These are phyloP conservation scores for Prochilodus magdalenae DNA, from an alignment of 2,113 vertebrate genomes.

Conservation along the genomic window DNA sequence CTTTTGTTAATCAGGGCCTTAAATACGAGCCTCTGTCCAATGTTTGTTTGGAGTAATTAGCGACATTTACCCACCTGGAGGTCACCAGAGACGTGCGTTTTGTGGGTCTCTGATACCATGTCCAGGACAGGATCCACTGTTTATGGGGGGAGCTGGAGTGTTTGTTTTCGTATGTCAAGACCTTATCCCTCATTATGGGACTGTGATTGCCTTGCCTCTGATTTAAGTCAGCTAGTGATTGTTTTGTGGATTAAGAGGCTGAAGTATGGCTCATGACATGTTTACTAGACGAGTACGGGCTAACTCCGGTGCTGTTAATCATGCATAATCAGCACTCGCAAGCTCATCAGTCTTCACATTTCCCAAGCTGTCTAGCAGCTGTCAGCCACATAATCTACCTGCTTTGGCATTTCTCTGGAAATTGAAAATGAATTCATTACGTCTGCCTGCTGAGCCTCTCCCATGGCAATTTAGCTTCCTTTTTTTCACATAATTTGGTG, in stretches of 20 bases:
- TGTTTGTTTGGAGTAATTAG: slow-evolving; percentile 79
- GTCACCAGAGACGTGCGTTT: slow-evolving; percentile 42
- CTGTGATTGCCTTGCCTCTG: slow-evolving; percentile 30
- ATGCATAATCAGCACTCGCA: slow-evolving; percentile 10
- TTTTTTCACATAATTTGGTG: neutral
- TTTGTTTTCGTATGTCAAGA: slow-evolving; percentile 63
- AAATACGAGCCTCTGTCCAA: slow-evolving; percentile 40
- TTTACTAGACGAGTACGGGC: slow-evolving; percentile 35
- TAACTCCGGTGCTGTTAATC: slow-evolving; percentile 29
- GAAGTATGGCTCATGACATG: slow-evolving; percentile 40
- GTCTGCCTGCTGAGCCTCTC: slow-evolving; percentile 1
- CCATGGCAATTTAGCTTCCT: neutral
- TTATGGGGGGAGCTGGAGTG: slow-evolving; percentile 53
- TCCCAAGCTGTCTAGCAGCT: slow-evolving; percentile 13
- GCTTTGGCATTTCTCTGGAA: neutral
- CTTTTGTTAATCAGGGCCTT: slow-evolving; percentile 65
- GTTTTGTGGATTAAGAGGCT: slow-evolving; percentile 41
- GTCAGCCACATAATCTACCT: neutral
- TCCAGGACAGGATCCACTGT: slow-evolving; percentile 50
- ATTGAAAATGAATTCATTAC: slow-evolving; percentile 24
- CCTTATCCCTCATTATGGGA: slow-evolving; percentile 36
- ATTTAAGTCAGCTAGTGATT: slow-evolving; percentile 41
- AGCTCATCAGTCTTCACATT: slow-evolving; percentile 37
- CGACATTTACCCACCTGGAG: slow-evolving; percentile 75
- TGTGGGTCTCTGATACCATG: slow-evolving; percentile 29